Percentiles rank a stretch among this genome's conserved stretches.
phyloP scores from a whole-genome alignment of 2,888 invertebrate species.

The Siphlonurus alternatus region DNA sequence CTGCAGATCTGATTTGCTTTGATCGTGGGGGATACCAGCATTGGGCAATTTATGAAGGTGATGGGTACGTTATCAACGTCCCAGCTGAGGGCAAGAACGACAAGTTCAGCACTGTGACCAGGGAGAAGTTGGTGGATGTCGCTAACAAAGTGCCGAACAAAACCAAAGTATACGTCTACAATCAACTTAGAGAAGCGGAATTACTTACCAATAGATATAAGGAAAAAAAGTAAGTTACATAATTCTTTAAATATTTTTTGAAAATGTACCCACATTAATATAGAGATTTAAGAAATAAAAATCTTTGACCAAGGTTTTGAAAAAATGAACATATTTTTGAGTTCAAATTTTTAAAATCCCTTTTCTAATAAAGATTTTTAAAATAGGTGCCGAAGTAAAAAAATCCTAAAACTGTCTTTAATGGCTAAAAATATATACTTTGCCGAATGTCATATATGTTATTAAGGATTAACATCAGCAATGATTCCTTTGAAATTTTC shows the following conservation, averaged over 20 bases:
- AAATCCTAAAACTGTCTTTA: too few relatives aligned
- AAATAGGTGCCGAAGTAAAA: too few relatives aligned
- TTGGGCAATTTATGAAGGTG: background rate
- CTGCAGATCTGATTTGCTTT: background rate
- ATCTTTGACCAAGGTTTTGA: too few relatives aligned
- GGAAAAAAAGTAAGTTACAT: background rate
- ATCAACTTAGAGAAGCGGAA: background rate
- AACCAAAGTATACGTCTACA: background rate
- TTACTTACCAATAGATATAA: background rate
- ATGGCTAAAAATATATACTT: too few relatives aligned
- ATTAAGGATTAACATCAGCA: too few relatives aligned
- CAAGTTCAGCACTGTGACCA: background rate
- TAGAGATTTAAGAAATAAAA: too few relatives aligned
- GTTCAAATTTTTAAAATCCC: too few relatives aligned
- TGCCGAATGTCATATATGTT: too few relatives aligned
- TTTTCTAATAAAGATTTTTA: too few relatives aligned
- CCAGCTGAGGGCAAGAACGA: background rate
- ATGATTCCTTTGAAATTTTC: too few relatives aligned
- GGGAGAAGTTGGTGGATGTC: background rate
- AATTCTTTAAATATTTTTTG: background rate
- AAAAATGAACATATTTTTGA: too few relatives aligned
- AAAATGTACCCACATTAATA: too few relatives aligned
- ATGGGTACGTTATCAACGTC: background rate
- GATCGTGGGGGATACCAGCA: background rate
- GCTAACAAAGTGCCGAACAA: background rate